Percentiles rank a stretch among this genome's conserved stretches.
Conservation (phyloP, 2,888 invertebrate species). For the Clusia tigrina region DNA sequence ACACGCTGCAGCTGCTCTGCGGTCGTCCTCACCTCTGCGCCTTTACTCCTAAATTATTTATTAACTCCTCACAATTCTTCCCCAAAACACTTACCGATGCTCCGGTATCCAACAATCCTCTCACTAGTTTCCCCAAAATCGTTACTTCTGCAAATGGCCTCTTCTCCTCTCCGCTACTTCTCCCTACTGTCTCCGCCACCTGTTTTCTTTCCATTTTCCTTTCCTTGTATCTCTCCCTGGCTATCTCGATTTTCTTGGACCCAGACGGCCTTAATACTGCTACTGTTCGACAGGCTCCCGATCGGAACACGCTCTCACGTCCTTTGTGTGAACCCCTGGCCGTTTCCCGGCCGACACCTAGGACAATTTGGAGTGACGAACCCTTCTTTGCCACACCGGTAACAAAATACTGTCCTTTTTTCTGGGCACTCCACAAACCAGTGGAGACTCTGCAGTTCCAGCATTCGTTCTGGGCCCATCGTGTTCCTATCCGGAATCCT, state of each 20-base stretch:
- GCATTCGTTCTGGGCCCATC: no score
- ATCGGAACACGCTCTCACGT: background rate
- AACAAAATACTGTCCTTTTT: conserved; percentile 2
- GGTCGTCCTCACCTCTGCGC: no score
- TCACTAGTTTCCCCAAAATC: no score
- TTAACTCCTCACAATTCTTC: no score
- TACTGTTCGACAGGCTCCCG: background rate
- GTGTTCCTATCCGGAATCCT: no score
- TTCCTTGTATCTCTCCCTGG: background rate
- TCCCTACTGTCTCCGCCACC: background rate
- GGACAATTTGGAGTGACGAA: conserved; percentile 10
- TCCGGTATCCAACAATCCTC: no score
- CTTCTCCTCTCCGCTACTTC: no score
- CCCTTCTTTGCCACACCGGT: background rate
- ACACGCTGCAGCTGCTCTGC: background rate
- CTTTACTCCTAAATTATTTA: no score
- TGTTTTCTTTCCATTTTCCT: background rate
- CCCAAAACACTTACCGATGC: no score
- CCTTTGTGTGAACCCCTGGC: background rate
- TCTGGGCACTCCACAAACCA: background rate
- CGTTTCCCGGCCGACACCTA: background rate
- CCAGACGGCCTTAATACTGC: background rate
- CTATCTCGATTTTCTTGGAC: background rate
- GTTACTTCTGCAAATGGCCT: no score
- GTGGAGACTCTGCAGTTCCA: conserved; percentile 3